Evolutionary conservation across 2,888 invertebrate genomes (phyloP).

Genomic region (Mimas tiliae): DNA sequence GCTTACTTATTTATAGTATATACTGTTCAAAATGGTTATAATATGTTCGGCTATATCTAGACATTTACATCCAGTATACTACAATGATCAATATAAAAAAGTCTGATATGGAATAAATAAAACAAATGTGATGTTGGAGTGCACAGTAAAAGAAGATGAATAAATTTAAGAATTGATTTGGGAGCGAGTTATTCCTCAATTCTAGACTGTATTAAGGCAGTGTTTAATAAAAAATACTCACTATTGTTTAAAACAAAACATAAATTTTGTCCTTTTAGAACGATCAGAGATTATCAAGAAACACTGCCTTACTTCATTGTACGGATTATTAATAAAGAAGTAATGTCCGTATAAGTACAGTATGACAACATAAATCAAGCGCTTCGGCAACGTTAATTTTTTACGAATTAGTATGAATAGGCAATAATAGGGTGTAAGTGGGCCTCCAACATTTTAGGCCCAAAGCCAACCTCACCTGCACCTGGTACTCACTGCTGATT

Average conservation of each 20-base stretch:
- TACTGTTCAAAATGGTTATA: no score
- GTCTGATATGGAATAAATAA: not conserved
- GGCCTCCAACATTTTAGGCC: no score
- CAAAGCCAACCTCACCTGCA: no score
- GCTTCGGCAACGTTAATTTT: no score
- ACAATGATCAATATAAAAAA: not conserved
- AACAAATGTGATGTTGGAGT: not conserved
- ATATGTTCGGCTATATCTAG: no score
- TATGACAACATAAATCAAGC: not conserved
- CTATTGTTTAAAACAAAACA: not conserved
- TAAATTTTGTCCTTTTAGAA: not conserved
- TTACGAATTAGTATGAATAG: no score
- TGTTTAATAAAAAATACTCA: not conserved
- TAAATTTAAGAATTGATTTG: not conserved
- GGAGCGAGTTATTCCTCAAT: not conserved
- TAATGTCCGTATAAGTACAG: not conserved
- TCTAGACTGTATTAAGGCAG: conserved; percentile 5
- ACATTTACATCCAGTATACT: not conserved
- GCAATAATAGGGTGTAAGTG: no score
- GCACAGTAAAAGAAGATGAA: conserved; percentile 29
- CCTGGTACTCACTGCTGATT: no score
- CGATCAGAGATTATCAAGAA: not conserved
- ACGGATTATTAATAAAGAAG: not conserved
- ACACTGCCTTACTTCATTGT: conserved; percentile 7
- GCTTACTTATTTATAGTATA: no score